Evolutionary conservation across 1,140 invertebrate genomes (phyloP), one percentile per base, ranked within the genome.

Genomic region (Sarcophaga bullata): DNA sequence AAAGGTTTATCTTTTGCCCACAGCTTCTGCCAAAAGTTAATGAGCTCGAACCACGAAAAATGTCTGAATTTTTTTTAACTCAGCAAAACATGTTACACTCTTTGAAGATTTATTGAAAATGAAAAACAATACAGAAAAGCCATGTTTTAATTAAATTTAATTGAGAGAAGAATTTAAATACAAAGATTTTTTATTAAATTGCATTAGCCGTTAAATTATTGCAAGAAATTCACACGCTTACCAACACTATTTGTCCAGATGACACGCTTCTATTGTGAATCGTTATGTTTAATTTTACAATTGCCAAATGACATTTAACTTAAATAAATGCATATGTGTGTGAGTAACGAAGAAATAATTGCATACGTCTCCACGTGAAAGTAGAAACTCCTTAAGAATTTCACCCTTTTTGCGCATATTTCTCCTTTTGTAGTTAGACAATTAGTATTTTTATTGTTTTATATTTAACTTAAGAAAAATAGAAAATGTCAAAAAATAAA

Each of bases 401-500:
- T 72, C 62, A 81, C 54, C 80, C 46, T 58, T 68, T 58, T 58
- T 17, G 46, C 25, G 9, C 11, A 80, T 6, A 37, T 9, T 68
- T 25, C 62, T 19, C n/a, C 62, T 68, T 68, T 68, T 68, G 62
- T 81, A 81, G 62, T 81, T 72, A 81, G n/a, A 50, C 72, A 80
- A 50, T 50, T 80, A 8, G n/a, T 25, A 47, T 50, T 73, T 81
- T 25, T 62, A 50, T 81, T 83, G 25, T 25, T 82, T 62, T 80
- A n/a, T 83, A 68, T 54, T 75, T 48, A 72, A 81, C 15, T 47
- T 81, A 52, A 58, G 11, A 37, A 37, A 37, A 37, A n/a, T 62
- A n/a, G 50, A 84, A 82, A 19, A 90, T 90, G 89, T 90, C 89
- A 19, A 94, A 94, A 87, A 93, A 93, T 87, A 92, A 91, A 84